phyloP scores from a whole-genome alignment of 1,140 invertebrate species.

The Sitobion miscanthi region DNA sequence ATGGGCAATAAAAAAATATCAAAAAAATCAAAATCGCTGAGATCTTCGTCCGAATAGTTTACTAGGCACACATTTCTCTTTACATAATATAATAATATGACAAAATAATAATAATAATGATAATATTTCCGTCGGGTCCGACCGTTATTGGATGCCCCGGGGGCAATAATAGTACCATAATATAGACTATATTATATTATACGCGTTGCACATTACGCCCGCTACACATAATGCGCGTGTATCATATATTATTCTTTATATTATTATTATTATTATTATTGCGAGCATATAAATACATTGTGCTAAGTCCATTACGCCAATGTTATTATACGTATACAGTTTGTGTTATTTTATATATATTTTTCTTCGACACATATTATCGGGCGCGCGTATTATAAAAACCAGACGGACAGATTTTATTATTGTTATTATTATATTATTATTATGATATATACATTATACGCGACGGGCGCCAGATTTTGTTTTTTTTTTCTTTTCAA shows the following conservation, averaged over 20 bases:
- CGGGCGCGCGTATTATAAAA: neutral
- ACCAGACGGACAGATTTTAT: conserved; percentile 12
- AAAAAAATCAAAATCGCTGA: neutral
- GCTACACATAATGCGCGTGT: neutral
- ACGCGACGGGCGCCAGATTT: neutral
- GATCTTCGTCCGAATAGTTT: neutral
- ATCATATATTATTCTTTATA: neutral
- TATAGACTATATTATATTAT: neutral
- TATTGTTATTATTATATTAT: neutral
- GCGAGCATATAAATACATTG: neutral
- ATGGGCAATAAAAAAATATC: neutral
- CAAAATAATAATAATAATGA: neutral
- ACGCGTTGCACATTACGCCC: neutral
- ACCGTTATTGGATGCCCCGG: neutral
- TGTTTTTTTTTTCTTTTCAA: neutral
- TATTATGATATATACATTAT: neutral
- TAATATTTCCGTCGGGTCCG: conserved; percentile 9
- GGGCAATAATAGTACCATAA: neutral
- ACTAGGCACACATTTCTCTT: conserved; percentile 20
- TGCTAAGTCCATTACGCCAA: conserved; percentile 20
- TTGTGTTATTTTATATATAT: neutral
- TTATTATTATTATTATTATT: neutral
- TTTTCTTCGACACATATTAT: conserved; percentile 26
- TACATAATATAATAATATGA: neutral
- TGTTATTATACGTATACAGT: conserved; percentile 14